Percentiles rank a stretch among this genome's conserved stretches.
Conservation (phyloP, 2,888 invertebrate species). For the Conops quadrifasciatus region DNA sequence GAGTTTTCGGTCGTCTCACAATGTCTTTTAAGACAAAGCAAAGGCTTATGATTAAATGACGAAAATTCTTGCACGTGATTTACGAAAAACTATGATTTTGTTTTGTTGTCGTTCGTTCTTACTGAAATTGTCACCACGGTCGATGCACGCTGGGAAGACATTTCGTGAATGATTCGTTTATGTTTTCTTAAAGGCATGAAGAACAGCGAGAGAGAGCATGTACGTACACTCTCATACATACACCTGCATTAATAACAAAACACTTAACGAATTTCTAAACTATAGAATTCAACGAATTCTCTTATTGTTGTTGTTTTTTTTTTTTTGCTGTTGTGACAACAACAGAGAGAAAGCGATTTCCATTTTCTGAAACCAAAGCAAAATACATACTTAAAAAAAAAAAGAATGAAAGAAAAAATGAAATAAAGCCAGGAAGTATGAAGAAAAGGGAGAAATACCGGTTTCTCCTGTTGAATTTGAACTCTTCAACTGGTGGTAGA, state of each 20-base stretch:
- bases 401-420: too few relatives aligned
- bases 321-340: too few relatives aligned
- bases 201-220: too few relatives aligned
- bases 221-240: too few relatives aligned
- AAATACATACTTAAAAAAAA: background rate
- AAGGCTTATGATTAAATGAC: background rate
- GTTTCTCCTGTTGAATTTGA: constrained; percentile 26
- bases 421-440: too few relatives aligned
- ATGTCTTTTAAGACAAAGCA: background rate
- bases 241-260: background rate
- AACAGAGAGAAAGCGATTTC: constrained; percentile 17
- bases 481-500: constrained; percentile 33
- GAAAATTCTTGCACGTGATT: background rate
- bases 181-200: background rate
- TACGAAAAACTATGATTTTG: background rate
- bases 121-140: background rate
- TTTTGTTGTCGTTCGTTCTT: background rate
- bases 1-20: too few relatives aligned
- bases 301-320: background rate
- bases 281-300: constrained; percentile 4
- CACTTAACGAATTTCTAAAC: background rate
- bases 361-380: background rate
- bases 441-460: constrained; percentile 18
- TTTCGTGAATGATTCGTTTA: background rate
- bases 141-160: background rate